Evolutionary conservation across 2,113 vertebrate genomes (phyloP).

Genomic region (Salvelinus fontinalis): DNA sequence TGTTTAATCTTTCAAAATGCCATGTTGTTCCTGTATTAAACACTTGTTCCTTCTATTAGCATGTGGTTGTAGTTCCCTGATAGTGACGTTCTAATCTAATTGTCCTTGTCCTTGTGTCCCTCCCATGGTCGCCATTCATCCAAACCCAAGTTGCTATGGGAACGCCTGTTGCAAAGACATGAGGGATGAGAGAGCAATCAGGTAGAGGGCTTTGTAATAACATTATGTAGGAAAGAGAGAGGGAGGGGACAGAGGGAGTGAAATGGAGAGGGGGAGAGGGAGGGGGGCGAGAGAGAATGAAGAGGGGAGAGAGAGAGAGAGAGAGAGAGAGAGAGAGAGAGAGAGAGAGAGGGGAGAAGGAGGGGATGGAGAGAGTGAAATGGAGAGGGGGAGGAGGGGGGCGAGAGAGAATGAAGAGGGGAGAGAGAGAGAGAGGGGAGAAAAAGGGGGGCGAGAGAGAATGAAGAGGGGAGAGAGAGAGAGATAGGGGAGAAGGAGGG

Average conservation of each 20-base stretch:
- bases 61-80: not conserved
- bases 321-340: too few relatives aligned
- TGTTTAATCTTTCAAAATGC: too few relatives aligned
- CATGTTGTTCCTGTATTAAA: not conserved
- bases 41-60: not conserved
- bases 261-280: not conserved
- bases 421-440: too few relatives aligned
- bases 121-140: slow-evolving; percentile 28
- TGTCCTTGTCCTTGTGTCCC: slow-evolving; percentile 3
- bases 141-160: slow-evolving; percentile 60
- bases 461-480: too few relatives aligned
- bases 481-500: too few relatives aligned
- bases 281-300: too few relatives aligned
- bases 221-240: slow-evolving; percentile 39
- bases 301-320: not conserved
- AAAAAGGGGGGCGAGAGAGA: too few relatives aligned
- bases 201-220: slow-evolving; percentile 52
- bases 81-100: slow-evolving; percentile 21
- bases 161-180: slow-evolving; percentile 59
- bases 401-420: too few relatives aligned
- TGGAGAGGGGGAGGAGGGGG: too few relatives aligned
- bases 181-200: slow-evolving; percentile 51
- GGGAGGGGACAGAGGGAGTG: too few relatives aligned
- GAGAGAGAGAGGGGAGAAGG: too few relatives aligned
- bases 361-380: too few relatives aligned